phyloP scores from a whole-genome alignment of 2,797 vertebrate genomes.

The Melanotaenia boesemani region DNA sequence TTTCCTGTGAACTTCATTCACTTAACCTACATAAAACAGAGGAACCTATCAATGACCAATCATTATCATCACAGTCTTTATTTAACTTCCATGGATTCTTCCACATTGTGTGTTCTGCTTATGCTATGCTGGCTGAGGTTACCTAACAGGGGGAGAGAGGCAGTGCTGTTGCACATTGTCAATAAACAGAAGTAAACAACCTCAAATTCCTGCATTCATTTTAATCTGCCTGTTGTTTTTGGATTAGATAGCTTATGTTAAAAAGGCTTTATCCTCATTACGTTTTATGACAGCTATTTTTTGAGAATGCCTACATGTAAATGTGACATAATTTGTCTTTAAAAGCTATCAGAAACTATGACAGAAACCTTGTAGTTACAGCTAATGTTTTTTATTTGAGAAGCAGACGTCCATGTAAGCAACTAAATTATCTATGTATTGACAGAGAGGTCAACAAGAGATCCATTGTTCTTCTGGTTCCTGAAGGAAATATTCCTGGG shows the following conservation, averaged over 20 bases:
- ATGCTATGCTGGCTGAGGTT: conserved; percentile 45
- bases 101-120: conserved; percentile 30
- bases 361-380: conserved; percentile 37
- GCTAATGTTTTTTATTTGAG: conserved; percentile 54
- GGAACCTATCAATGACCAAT: conserved; percentile 44
- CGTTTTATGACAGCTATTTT: neutral
- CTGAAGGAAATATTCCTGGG: conserved; percentile 78
- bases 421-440: conserved; percentile 71
- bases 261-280: neutral
- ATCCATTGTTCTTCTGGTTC: conserved; percentile 78
- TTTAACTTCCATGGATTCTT: conserved; percentile 25
- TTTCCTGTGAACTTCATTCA: conserved; percentile 75
- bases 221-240: conserved; percentile 40
- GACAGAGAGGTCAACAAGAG: conserved; percentile 75
- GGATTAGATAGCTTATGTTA: conserved; percentile 14
- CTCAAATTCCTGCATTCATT: conserved; percentile 33
- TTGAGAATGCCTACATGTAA: neutral
- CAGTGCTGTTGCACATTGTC: conserved; percentile 55
- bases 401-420: conserved; percentile 45
- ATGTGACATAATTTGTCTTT: neutral
- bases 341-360: conserved; percentile 6
- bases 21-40: conserved; percentile 60
- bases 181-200: conserved; percentile 59
- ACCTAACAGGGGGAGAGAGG: conserved; percentile 49
- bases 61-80: conserved; percentile 49